phyloP scores from a whole-genome alignment of 2,113 vertebrate species.

The Galemys pyrenaicus region DNA sequence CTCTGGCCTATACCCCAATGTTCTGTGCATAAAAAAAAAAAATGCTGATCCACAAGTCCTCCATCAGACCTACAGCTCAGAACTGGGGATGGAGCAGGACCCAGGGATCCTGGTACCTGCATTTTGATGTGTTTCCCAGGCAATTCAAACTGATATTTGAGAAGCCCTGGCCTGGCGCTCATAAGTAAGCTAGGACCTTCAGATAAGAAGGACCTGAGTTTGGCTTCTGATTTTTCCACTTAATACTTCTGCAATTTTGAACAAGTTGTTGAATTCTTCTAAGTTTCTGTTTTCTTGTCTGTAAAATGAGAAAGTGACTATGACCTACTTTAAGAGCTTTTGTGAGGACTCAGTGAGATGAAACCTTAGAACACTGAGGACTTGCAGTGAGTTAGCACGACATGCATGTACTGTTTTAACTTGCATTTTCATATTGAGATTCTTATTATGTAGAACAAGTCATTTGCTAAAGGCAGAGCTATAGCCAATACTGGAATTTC shows the following conservation, averaged over 20 bases:
- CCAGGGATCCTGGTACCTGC: background rate
- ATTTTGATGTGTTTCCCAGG: background rate
- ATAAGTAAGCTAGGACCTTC: background rate
- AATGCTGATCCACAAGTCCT: background rate
- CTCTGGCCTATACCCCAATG: too few relatives aligned
- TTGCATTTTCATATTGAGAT: background rate
- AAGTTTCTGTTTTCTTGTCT: slow-evolving; percentile 1
- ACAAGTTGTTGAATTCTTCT: background rate
- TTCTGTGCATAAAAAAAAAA: background rate
- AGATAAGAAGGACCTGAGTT: background rate
- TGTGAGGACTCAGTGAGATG: background rate
- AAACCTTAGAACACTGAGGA: background rate
- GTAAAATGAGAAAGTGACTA: background rate
- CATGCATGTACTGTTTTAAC: background rate
- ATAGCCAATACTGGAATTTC: slow-evolving; percentile 37
- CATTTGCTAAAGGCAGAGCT: background rate
- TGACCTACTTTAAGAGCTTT: background rate
- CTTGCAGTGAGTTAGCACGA: rapidly evolving
- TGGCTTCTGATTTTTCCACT: slow-evolving; percentile 1
- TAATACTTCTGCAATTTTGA: background rate
- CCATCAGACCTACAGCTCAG: background rate
- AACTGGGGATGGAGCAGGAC: background rate
- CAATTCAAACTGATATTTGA: background rate
- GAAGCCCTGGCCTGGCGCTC: background rate
- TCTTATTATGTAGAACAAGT: background rate